Evolutionary conservation across 1,140 invertebrate species (phyloP).

Genomic region (Drosophila serrata): DNA sequence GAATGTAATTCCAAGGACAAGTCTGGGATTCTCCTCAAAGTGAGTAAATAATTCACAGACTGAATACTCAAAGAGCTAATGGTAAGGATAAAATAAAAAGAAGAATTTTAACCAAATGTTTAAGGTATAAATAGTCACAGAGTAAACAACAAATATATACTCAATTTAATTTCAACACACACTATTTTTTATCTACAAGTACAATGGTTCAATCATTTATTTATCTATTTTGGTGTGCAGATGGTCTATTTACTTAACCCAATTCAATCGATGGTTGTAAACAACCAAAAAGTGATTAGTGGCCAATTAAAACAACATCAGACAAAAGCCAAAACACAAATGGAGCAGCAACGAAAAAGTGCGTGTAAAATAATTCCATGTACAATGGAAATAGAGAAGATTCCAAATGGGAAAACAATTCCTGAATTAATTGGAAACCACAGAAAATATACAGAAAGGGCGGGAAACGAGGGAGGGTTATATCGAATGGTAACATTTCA

Average conservation of each 20-base stretch:
- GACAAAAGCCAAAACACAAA: slow-evolving; percentile 24
- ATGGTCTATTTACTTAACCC: slow-evolving; percentile 1
- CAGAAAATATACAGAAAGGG: background rate
- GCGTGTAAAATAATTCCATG: background rate
- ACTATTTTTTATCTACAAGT: background rate
- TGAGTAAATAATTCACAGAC: background rate
- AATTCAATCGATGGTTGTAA: background rate
- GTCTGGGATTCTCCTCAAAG: background rate
- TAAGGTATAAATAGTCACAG: background rate
- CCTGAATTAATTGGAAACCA: slow-evolving; percentile 33
- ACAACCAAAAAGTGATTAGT: slow-evolving; percentile 30
- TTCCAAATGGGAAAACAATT: slow-evolving; percentile 26
- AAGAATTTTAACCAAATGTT: background rate
- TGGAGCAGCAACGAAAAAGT: background rate
- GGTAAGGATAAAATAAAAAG: background rate
- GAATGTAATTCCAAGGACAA: slow-evolving; percentile 17
- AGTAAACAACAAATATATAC: background rate
- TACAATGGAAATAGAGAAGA: background rate
- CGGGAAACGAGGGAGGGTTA: too few species aligned
- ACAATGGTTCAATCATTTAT: background rate
- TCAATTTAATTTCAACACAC: background rate
- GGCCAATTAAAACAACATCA: slow-evolving; percentile 36
- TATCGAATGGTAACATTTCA: slow-evolving; percentile 26
- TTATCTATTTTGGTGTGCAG: background rate
- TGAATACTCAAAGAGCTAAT: background rate